Percentiles rank a stretch among this genome's conserved stretches.
phyloP scores from a whole-genome alignment of 2,888 invertebrate species.

The Volucella inanis region DNA sequence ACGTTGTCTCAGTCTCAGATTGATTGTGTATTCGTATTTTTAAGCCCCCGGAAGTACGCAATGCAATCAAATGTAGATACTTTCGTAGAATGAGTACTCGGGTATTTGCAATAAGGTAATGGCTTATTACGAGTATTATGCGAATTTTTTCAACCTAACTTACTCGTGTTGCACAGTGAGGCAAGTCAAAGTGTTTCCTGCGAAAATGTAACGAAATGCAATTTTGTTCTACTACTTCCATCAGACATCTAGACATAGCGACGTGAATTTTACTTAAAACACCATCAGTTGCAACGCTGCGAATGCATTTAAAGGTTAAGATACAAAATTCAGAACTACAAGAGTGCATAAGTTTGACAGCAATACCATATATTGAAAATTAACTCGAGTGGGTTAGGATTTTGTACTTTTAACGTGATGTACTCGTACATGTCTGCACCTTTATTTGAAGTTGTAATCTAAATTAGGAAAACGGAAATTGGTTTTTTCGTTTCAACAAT shows the following conservation, averaged over 20 bases:
- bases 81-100: constrained; percentile 1
- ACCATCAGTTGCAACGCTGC: constrained; percentile 7
- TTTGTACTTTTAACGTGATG: too few relatives aligned
- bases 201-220: constrained; percentile 60
- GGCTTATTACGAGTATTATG: constrained; percentile 10
- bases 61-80: constrained; percentile 61
- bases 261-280: neutral
- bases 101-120: constrained; percentile 23
- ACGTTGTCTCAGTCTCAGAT: neutral
- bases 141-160: constrained; percentile 51
- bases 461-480: neutral
- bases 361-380: too few relatives aligned
- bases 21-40: constrained; percentile 16
- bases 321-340: neutral
- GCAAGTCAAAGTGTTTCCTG: constrained; percentile 74
- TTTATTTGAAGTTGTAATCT: too few relatives aligned
- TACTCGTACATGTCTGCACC: too few relatives aligned
- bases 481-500: neutral
- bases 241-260: constrained; percentile 8
- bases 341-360: too few relatives aligned
- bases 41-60: constrained; percentile 69
- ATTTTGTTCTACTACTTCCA: constrained; percentile 32
- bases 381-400: too few relatives aligned
- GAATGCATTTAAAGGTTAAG: constrained; percentile 41
- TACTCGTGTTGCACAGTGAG: neutral